Conservation (phyloP, 35 echinoderm and acorn worm species). For the Lytechinus variegatus region DNA sequence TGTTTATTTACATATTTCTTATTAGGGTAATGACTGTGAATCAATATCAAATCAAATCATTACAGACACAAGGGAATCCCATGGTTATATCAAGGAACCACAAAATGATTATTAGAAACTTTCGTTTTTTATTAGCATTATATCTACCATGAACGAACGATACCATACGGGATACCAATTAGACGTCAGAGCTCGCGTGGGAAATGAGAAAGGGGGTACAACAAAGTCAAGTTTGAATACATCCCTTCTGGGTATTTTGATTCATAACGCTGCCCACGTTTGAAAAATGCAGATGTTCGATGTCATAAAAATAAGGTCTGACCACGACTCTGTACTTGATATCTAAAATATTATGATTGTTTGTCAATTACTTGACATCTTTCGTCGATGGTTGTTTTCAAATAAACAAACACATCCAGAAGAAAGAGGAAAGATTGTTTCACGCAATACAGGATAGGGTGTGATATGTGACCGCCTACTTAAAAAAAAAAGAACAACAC, state of each 20-base stretch:
- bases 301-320: constrained; percentile 13
- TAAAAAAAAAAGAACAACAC: not conserved
- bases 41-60: too few relatives aligned
- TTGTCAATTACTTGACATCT: not conserved
- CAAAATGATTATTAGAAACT: not conserved
- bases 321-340: not conserved
- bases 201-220: not conserved
- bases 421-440: not conserved
- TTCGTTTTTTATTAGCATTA: not conserved
- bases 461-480: not conserved
- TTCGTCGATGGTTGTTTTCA: not conserved
- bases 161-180: not conserved
- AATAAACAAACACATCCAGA: not conserved
- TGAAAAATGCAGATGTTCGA: not conserved
- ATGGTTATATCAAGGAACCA: not conserved
- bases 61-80: not conserved
- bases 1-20: too few relatives aligned
- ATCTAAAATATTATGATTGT: not conserved
- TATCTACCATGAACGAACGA: not conserved
- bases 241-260: not conserved
- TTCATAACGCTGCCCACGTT: not conserved
- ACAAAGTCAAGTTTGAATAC: not conserved
- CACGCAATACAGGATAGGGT: not conserved
- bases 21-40: too few relatives aligned
- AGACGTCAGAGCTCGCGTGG: not conserved